phyloP scores from a whole-genome alignment of 2,888 invertebrate genomes.

The Leucophenga montana region DNA sequence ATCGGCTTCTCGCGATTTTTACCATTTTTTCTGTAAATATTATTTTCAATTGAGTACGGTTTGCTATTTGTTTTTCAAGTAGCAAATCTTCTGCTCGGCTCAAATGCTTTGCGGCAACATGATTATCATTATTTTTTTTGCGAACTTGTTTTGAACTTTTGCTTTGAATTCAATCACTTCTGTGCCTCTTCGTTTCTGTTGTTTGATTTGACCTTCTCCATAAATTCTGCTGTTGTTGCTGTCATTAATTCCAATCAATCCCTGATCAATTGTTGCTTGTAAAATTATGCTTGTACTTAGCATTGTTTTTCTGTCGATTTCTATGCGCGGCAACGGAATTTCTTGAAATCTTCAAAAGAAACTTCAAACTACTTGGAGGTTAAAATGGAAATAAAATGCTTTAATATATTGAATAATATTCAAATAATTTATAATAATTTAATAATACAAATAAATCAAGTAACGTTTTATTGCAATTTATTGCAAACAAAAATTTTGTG shows the following conservation, averaged over 20 bases:
- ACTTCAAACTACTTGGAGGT: too few relatives aligned
- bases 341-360: too few relatives aligned
- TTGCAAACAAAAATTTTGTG: not conserved
- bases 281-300: too few relatives aligned
- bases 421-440: not conserved
- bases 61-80: conserved; percentile 36
- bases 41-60: conserved; percentile 45
- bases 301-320: too few relatives aligned
- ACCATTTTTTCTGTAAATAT: conserved; percentile 28
- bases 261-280: not conserved
- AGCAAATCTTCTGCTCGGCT: conserved; percentile 51
- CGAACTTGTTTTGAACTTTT: conserved; percentile 37
- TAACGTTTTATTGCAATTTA: not conserved
- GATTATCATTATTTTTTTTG: conserved; percentile 47
- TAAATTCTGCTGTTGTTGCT: not conserved
- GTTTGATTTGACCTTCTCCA: conserved; percentile 5
- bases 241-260: conserved; percentile 9
- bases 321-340: too few relatives aligned
- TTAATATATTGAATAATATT: too few relatives aligned
- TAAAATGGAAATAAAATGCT: too few relatives aligned
- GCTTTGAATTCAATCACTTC: conserved; percentile 45
- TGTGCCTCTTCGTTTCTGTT: conserved; percentile 9
- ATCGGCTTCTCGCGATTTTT: conserved; percentile 7
- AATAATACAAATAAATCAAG: conserved; percentile 10
- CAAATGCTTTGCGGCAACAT: conserved; percentile 47